phyloP scores from a whole-genome alignment of 1,140 invertebrate species.

The honey bee (Apis mellifera) region Amel_HAv3.1 CM009938.2:1423001-1423500 shows the following conservation, averaged over 20 bases:
- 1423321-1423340: not conserved
- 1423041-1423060: not conserved
- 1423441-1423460: not conserved
- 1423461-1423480: conserved; percentile 16
- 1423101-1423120: too few species aligned
- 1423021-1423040: not conserved
- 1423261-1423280: not conserved
- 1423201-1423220: too few species aligned
- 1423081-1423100: too few species aligned
- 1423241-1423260: not conserved
- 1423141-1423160: too few species aligned
- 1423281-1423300: not conserved
- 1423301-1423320: not conserved
- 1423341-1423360: not conserved
- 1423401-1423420: not conserved
- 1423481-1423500: conserved; percentile 36
- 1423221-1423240: too few species aligned
- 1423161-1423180: too few species aligned
- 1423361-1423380: not conserved
- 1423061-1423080: not conserved
- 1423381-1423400: conserved; percentile 22
- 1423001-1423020: too few species aligned
- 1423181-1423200: too few species aligned
- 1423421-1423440: conserved; percentile 36
- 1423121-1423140: too few species aligned